These are phyloP conservation scores for Ibycter americanus DNA, from an alignment of 2,797 vertebrate genomes.

Conservation along the genomic window DNA sequence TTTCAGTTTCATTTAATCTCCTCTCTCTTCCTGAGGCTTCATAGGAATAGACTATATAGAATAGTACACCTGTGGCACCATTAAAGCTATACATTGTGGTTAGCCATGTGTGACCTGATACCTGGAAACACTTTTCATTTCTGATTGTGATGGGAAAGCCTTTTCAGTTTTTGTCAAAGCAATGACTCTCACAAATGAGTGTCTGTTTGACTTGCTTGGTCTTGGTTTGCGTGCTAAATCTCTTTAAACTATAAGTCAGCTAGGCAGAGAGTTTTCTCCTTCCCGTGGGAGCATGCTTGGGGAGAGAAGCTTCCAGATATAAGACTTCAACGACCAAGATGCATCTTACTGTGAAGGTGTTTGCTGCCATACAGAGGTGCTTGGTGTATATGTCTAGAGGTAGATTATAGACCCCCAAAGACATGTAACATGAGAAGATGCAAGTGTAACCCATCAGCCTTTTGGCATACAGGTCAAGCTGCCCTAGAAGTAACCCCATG, in stretches of 20 bases:
- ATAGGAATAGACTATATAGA: not conserved
- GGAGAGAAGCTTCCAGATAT: not conserved
- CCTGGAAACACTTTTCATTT: not conserved
- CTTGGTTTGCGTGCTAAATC: not conserved
- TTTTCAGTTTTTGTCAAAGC: not conserved
- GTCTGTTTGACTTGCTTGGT: not conserved
- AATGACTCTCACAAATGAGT: not conserved
- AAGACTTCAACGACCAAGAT: not conserved
- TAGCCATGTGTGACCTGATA: not conserved
- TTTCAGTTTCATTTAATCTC: not conserved
- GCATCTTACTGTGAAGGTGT: not conserved
- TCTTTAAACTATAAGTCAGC: not conserved
- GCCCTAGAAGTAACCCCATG: not conserved
- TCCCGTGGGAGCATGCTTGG: not conserved
- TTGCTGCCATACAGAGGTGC: not conserved
- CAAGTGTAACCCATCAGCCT: not conserved
- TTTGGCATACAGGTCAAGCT: not conserved
- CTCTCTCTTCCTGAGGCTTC: not conserved
- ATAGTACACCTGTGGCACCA: not conserved
- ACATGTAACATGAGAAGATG: not conserved
- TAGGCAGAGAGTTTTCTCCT: not conserved
- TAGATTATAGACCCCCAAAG: not conserved
- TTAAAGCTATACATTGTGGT: not conserved
- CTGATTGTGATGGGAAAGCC: not conserved
- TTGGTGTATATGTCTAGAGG: not conserved